These are phyloP conservation scores for Venturia canescens DNA, from an alignment of 1,140 invertebrate genomes.

Conservation along the genomic window DNA sequence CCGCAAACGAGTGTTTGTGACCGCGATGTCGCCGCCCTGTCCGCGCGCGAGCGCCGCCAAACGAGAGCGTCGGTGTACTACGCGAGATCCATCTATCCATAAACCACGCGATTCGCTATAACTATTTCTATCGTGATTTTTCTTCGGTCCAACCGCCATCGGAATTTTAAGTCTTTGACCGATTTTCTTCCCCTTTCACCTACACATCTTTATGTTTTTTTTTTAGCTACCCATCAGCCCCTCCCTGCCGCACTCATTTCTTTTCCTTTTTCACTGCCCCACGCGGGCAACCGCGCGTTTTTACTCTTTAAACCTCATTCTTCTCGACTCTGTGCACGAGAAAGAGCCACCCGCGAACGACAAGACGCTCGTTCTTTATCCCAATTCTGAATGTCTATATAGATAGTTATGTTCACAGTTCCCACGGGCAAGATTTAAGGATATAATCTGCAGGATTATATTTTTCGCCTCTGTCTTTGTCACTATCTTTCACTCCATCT, in stretches of 20 bases:
- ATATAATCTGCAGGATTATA: slow-evolving; percentile 40
- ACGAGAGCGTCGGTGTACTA: slow-evolving; percentile 19
- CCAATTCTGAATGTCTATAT: slow-evolving; percentile 31
- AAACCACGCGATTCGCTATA: background rate
- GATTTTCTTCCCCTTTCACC: slow-evolving; percentile 30
- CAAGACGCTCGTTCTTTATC: slow-evolving; percentile 41
- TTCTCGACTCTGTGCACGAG: slow-evolving; percentile 27
- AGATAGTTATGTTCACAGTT: slow-evolving; percentile 6
- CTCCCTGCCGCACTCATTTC: background rate
- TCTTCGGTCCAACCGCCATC: slow-evolving; percentile 32
- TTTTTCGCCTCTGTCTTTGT: slow-evolving; percentile 39
- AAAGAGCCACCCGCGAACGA: background rate
- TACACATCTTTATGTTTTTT: slow-evolving; percentile 6
- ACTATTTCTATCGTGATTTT: background rate
- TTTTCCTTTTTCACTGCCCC: slow-evolving; percentile 23
- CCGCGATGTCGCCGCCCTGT: slow-evolving; percentile 3
- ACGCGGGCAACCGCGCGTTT: slow-evolving; percentile 10
- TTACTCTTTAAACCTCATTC: slow-evolving; percentile 40
- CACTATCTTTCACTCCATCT: slow-evolving; percentile 37
- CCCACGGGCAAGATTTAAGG: slow-evolving; percentile 33
- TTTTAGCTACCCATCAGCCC: background rate
- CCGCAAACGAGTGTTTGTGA: background rate
- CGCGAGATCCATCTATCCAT: slow-evolving; percentile 14
- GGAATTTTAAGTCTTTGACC: slow-evolving; percentile 43
- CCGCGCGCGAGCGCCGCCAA: slow-evolving; percentile 7